Evolutionary conservation across 2,888 invertebrate species (phyloP).

Genomic region (Mesorhabditis sp.): DNA sequence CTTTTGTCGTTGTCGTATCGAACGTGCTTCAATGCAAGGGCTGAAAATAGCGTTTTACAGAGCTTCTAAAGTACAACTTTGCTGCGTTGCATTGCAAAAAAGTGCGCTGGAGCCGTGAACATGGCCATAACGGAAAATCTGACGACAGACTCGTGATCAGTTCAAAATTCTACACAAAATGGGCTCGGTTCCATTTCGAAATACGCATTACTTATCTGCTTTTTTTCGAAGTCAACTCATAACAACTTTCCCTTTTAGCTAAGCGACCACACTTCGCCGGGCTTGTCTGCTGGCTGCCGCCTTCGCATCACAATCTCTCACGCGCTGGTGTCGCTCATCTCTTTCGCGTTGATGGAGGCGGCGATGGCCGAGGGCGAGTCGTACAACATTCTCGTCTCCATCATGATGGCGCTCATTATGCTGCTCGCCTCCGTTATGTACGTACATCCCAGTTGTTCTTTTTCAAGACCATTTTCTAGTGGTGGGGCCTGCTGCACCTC

Average conservation of each 20-base stretch:
- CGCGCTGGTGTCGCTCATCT: not conserved
- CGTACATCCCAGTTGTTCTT: not conserved
- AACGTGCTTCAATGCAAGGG: too few relatives aligned
- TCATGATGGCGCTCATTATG: not conserved
- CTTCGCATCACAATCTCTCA: not conserved
- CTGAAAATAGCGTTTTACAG: too few relatives aligned
- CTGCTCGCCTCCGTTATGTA: not conserved
- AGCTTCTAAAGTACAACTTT: too few relatives aligned
- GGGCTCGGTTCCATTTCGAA: too few relatives aligned
- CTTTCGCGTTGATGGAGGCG: not conserved
- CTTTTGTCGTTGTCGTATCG: too few relatives aligned
- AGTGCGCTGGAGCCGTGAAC: too few relatives aligned
- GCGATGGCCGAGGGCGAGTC: not conserved
- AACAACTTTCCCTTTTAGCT: not conserved
- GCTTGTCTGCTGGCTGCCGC: not conserved
- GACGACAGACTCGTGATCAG: too few relatives aligned
- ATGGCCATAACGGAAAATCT: too few relatives aligned
- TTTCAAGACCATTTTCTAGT: not conserved
- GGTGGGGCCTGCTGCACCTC: constrained; percentile 3
- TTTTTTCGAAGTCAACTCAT: too few relatives aligned
- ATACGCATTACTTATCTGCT: too few relatives aligned
- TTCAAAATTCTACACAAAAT: too few relatives aligned
- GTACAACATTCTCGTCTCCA: not conserved
- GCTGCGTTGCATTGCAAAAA: too few relatives aligned
- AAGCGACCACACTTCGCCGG: constrained; percentile 1